Conservation (phyloP, 2,113 vertebrate species). For the Pagrus major region DNA sequence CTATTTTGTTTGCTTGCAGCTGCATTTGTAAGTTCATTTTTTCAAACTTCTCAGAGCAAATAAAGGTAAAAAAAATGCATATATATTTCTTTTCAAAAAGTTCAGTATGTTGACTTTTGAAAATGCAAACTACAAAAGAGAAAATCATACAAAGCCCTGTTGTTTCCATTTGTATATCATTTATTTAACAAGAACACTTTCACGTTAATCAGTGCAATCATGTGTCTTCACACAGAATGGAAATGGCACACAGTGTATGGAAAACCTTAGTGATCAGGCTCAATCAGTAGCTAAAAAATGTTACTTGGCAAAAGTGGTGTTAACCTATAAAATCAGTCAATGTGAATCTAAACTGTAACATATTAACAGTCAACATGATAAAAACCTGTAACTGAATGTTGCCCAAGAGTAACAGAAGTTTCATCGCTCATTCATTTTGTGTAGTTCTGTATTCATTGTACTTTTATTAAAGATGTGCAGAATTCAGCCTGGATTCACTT, state of each 20-base stretch:
- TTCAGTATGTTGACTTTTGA: neutral
- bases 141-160: neutral
- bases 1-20: too few species aligned
- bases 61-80: neutral
- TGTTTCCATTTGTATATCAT: neutral
- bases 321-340: neutral
- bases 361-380: neutral
- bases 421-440: neutral
- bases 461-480: neutral
- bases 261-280: neutral
- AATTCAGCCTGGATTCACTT: slow-evolving; percentile 33
- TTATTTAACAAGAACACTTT: neutral
- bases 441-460: neutral
- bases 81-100: too few species aligned
- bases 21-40: too few species aligned
- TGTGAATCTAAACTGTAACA: neutral
- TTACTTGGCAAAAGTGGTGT: neutral
- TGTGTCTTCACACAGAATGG: neutral
- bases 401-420: neutral
- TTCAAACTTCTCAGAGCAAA: neutral
- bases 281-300: neutral
- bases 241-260: neutral
- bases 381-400: neutral
- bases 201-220: neutral
- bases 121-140: neutral